These are phyloP conservation scores for Eurystomus gularis DNA, from an alignment of 2,113 vertebrate species.

Conservation along the genomic window DNA sequence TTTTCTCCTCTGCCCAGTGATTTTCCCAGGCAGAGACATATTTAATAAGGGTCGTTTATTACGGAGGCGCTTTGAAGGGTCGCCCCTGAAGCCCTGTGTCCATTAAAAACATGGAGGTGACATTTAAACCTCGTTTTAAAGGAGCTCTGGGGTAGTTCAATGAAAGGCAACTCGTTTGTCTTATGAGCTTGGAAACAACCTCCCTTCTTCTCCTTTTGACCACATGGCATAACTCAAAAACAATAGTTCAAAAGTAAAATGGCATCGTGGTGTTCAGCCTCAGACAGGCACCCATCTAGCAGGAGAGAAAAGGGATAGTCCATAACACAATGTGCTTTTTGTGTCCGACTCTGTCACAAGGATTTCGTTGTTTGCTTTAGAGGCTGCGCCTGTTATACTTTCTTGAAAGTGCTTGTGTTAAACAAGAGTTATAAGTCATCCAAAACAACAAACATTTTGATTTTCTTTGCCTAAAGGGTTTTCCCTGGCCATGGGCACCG, in stretches of 20 bases:
- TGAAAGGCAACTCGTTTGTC: conserved; percentile 82
- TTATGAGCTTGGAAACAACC: conserved; percentile 75
- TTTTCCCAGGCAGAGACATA: conserved; percentile 73
- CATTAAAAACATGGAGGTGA: conserved; percentile 80
- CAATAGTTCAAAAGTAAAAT: conserved; percentile 83
- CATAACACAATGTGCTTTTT: conserved; percentile 79
- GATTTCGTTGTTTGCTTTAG: conserved; percentile 79
- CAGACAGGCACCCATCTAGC: conserved; percentile 79
- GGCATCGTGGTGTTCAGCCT: conserved; percentile 75
- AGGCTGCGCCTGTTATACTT: conserved; percentile 78
- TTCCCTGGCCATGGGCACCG: conserved; percentile 78
- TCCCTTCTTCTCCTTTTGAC: conserved; percentile 78
- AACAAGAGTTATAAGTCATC: conserved; percentile 82
- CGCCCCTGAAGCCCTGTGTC: conserved; percentile 75
- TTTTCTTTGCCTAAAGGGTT: conserved; percentile 79
- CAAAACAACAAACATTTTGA: conserved; percentile 81
- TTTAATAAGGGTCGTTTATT: conserved; percentile 81
- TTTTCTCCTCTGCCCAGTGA: not conserved
- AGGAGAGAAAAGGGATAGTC: conserved; percentile 75
- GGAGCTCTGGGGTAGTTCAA: conserved; percentile 73
- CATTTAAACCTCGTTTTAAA: conserved; percentile 81
- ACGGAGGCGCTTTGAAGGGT: conserved; percentile 76
- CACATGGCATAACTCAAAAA: conserved; percentile 81
- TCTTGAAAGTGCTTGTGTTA: conserved; percentile 78
- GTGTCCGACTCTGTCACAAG: conserved; percentile 75